phyloP scores from a whole-genome alignment of 2,113 vertebrate species.

The Podiceps cristatus region DNA sequence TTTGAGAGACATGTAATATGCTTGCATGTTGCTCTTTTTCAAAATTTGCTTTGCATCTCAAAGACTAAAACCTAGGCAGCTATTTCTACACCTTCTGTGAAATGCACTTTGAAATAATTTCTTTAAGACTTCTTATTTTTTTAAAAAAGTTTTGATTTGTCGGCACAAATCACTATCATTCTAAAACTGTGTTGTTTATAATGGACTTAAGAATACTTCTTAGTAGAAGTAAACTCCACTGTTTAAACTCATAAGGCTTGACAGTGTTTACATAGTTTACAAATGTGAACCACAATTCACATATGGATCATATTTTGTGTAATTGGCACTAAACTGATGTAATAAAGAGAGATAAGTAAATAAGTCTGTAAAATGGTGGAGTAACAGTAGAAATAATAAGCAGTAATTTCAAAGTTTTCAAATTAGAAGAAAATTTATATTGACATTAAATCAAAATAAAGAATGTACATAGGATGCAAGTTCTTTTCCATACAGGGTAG shows the following conservation, averaged over 20 bases:
- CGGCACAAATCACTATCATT: not conserved
- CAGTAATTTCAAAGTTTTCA: slow-evolving; percentile 50
- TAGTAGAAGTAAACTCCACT: slow-evolving; percentile 46
- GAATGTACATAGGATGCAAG: not conserved
- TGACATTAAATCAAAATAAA: slow-evolving; percentile 34
- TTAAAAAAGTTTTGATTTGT: not conserved
- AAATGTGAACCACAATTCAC: slow-evolving; percentile 52
- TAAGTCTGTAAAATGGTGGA: slow-evolving; percentile 37
- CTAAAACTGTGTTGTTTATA: slow-evolving; percentile 19
- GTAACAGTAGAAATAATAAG: slow-evolving; percentile 49
- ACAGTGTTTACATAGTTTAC: slow-evolving; percentile 64
- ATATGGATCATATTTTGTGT: slow-evolving; percentile 57
- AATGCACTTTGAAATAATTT: not conserved
- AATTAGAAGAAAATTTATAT: slow-evolving; percentile 31
- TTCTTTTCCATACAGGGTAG: not conserved
- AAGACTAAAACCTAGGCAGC: not conserved
- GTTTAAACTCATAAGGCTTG: slow-evolving; percentile 52
- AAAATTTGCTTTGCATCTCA: not conserved
- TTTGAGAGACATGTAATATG: not conserved
- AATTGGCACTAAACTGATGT: slow-evolving; percentile 45
- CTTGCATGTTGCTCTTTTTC: not conserved
- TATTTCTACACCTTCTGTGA: not conserved
- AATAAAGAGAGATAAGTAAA: slow-evolving; percentile 56
- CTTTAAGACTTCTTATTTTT: not conserved
- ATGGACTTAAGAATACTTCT: slow-evolving; percentile 19